Percentiles rank a stretch among this genome's conserved stretches.
phyloP scores from a whole-genome alignment of 2,888 invertebrate species.

The Pegoplata infirma region DNA sequence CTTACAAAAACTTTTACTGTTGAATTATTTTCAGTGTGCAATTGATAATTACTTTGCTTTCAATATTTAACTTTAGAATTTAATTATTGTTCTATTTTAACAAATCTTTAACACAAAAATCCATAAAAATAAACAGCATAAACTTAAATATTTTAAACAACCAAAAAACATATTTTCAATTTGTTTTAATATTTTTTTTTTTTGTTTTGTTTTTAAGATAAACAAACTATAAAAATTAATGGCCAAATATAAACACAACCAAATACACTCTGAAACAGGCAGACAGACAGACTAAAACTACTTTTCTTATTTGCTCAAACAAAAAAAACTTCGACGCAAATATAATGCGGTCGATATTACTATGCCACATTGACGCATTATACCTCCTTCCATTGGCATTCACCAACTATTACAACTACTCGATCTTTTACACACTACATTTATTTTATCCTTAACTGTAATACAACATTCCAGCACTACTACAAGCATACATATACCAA shows the following conservation, averaged over 20 bases:
- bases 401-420: constrained; percentile 2
- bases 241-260: constrained; percentile 45
- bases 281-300: constrained; percentile 36
- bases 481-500: constrained; percentile 1
- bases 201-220: constrained; percentile 51
- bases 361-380: constrained; percentile 66
- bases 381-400: constrained; percentile 29
- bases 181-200: no score
- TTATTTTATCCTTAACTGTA: constrained; percentile 41
- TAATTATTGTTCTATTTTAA: neutral
- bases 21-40: no score
- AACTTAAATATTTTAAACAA: constrained; percentile 47
- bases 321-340: constrained; percentile 32
- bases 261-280: constrained; percentile 11
- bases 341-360: constrained; percentile 65
- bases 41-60: no score
- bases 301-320: constrained; percentile 17
- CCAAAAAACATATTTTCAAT: constrained; percentile 57
- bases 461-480: constrained; percentile 2
- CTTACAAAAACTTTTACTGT: no score
- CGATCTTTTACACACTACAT: constrained; percentile 46
- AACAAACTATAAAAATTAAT: constrained; percentile 63
- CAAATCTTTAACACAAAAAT: constrained; percentile 6
- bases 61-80: no score
- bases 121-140: neutral